Evolutionary conservation across 2,888 invertebrate genomes (phyloP).

Genomic region (Heliconius ethilla): DNA sequence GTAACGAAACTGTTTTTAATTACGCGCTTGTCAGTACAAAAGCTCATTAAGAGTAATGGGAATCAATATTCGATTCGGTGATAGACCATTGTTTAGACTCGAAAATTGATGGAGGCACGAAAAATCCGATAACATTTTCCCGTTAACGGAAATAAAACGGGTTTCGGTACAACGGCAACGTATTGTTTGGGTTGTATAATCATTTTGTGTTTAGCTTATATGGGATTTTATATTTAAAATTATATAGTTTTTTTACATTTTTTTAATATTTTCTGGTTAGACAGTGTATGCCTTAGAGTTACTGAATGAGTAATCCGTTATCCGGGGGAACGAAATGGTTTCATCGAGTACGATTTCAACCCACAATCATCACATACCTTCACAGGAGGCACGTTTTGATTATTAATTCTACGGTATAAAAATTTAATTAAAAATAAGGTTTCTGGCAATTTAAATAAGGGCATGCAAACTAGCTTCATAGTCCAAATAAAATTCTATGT

Average conservation of each 20-base stretch:
- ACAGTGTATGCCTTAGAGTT: background rate
- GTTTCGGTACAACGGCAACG: conserved; percentile 4
- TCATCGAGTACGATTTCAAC: background rate
- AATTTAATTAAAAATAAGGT: background rate
- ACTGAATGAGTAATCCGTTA: background rate
- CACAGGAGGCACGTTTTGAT: background rate
- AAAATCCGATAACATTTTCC: conserved; percentile 29
- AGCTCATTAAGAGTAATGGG: conserved; percentile 43
- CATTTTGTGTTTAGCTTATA: conserved; percentile 17
- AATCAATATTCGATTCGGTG: conserved; percentile 45
- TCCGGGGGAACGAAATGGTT: background rate
- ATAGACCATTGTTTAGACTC: conserved; percentile 46
- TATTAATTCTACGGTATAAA: background rate
- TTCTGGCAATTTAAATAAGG: background rate
- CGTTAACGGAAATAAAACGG: conserved; percentile 24
- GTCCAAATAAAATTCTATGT: background rate
- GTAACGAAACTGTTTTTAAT: conserved; percentile 43
- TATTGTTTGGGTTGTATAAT: conserved; percentile 21
- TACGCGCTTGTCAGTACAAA: conserved; percentile 39
- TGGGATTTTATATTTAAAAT: background rate
- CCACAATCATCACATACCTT: background rate
- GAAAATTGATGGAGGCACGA: conserved; percentile 29
- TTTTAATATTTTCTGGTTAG: background rate
- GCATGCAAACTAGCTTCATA: background rate
- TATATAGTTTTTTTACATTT: background rate